A percentile compares a stretch with the other conserved stretches of the same genome.
These are phyloP conservation scores for Macquaria ambigua DNA, from an alignment of 2,113 vertebrate genomes.

Conservation along the genomic window DNA sequence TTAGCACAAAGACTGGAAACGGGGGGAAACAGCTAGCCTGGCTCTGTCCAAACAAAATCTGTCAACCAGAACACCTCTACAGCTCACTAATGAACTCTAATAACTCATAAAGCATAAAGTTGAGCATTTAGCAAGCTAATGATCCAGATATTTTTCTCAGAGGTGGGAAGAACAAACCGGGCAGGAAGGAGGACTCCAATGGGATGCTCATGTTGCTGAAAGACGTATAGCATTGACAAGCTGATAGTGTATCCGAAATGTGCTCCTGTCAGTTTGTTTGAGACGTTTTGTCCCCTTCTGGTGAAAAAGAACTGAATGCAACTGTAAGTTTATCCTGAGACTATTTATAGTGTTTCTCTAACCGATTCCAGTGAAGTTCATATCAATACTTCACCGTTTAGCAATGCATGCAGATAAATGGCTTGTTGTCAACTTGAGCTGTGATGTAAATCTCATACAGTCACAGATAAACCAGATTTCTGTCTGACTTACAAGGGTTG, in stretches of 20 bases:
- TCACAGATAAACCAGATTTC: slow-evolving; percentile 20
- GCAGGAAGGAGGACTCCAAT: neutral
- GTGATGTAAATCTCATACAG: slow-evolving; percentile 27
- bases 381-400: slow-evolving; percentile 3
- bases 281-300: neutral
- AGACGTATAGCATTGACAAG: neutral
- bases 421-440: slow-evolving; percentile 13
- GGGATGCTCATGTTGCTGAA: neutral
- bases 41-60: neutral
- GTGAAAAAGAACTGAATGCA: slow-evolving; percentile 8
- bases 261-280: neutral
- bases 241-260: too few relatives aligned
- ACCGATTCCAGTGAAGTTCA: neutral
- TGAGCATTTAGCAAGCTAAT: neutral
- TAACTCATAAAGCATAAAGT: neutral
- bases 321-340: neutral
- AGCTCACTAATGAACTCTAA: neutral
- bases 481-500: slow-evolving; percentile 7
- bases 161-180: slow-evolving; percentile 8
- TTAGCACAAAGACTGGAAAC: neutral
- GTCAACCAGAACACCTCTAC: neutral
- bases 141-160: neutral
- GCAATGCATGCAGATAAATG: slow-evolving; percentile 22
- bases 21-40: neutral
- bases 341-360: slow-evolving; percentile 10